Base-by-base conservation (phyloP, 2,113 vertebrate genomes). In the Neogobius melanostomus region DNA sequence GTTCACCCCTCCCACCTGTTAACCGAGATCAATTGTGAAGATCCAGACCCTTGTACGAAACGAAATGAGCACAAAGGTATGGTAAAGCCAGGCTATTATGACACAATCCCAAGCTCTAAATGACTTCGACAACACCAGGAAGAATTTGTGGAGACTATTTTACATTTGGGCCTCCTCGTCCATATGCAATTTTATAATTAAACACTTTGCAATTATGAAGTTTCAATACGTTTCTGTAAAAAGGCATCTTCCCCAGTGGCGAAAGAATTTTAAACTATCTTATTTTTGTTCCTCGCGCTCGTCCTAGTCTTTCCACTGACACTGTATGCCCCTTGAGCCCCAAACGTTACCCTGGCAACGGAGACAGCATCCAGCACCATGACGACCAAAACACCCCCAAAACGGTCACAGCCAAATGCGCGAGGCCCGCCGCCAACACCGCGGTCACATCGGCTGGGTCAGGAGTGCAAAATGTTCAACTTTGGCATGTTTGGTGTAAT, bases 261-360 rank as follows among this genome's bases (percentile, higher is more conserved):
- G 69, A 79, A 87, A 77, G 75, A 60, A 43, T 81, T 84, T 4
- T 4, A 36, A 36, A 36, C 87, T 83, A 56, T 80, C 83, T 77
- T 76, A 71, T 85, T 85, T 80, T 28, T 85, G 84, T 77, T 86
- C 83, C 86, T 85, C 83, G 84, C 84, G 76, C 82, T 89, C 82
- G 80, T 68, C 73, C 48, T 65, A 87, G 83, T 69, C 17, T 67
- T 79, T 85, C 77, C 72, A 66, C 90, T 73, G 64, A 81, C 85
- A 76, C 80, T 79, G 87, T 86, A 87, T 83, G 47, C 84, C 84
- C 69, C 83, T 75, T 80, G 82, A 90, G 76, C 82, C 79, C 60
- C 46, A 71, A 84, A 86, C 83, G 89, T 85, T 89, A 77, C 86
- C 81, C 77, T 81, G 87, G 88, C 84, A 86, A 90, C 87, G 80